Base-by-base conservation (phyloP, 2,888 invertebrate genomes). In the Teleiodes luculella region DNA sequence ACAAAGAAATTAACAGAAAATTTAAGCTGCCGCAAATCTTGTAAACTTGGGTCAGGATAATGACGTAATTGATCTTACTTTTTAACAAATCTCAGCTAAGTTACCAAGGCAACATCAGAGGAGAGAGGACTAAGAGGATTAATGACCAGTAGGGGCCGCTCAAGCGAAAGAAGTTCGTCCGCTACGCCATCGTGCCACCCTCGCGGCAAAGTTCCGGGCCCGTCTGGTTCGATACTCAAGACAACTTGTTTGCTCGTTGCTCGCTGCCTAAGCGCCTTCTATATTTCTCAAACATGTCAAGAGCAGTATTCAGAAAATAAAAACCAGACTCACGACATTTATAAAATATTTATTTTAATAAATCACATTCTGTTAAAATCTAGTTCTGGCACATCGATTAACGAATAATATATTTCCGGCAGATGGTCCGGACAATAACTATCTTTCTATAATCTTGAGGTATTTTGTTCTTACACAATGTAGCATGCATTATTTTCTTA, bases 271-370 rank as follows among this genome's bases (percentile, higher is more conserved):
- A 41, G 24, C 24, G 41, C 31, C 31, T 31, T 8, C 47, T 11
- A 47, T 33, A 43, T 20, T 13, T 28, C 43, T 6, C 5, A n/a
- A 31, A 50, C 46, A 39, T 20, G 52, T 43, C 46, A 47, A 47
- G 24, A 13, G n/a, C 43, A 43, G 7, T 20, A n/a, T n/a, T 24
- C n/a, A n/a, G 20, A 43, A 14, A 24, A 49, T 49, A 52, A 53
- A 56, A 57, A 53, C 5, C 13, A 31, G 8, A 18, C 8, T 18
- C 18, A 67, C 60, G 76, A 87, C 86, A 86, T 86, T 87, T 83
- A 86, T 87, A 87, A 87, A 87, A 87, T 86, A 84, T 85, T 82
- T 85, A 84, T 83, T 84, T 79, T 73, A 83, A 84, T 83, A 86
- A 84, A 86, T 84, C 82, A 84, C 84, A 81, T 73, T 80, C 75